Base-by-base conservation (phyloP, 35 echinoderm and acorn worm species). In the Acanthaster planci region DNA sequence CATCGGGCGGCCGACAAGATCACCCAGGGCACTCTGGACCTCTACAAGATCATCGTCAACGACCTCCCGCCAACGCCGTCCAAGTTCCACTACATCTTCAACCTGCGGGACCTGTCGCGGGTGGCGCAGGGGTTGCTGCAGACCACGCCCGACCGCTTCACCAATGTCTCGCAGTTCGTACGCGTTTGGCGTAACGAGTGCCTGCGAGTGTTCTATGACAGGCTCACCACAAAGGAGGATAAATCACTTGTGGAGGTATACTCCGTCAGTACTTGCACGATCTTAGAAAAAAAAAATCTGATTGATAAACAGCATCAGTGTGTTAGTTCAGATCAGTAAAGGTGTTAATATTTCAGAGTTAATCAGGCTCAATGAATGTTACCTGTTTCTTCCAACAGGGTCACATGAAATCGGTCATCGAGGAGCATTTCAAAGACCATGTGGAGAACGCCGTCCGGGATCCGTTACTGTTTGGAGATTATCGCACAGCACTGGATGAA, bases 11-110 rank as follows among this genome's bases (percentile, higher is more conserved):
- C 96, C 21, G 85, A 79, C n/a, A 91, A 78, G 55, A 93, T 99
- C 78, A 97, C 94, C 17, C 94, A 95, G 84, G 88, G 82, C 1
- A 95, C 93, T 9, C 67, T 95, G 23, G 93, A 95, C 67, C 52
- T 95, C 17, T 95, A 95, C 88, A 95, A 83, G 84, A 51, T 87
- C 42, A 94, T 98, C 50, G 77, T 98, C 5, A 78, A 86, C 0
- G 92, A 93, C 19, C 56, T 98, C 4, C 95, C 95, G 21, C 91
- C 95, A n/a, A 98, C 95, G 21, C 95, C 95, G 5, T 97, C 96
- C 67, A 99, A 94, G 89, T 99, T 99, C 39, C 92, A 99, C 76
- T 94, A 99, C 89, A 99, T 99, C 82, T 94, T 94, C 86, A 99
- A 99, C 77, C 56, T 94, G 77, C 75, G 92, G 22, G 92, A 99